A percentile compares a stretch with the other conserved stretches of the same genome.
Conservation (phyloP, 1,140 invertebrate species). For the Archivesica marissinica region DNA sequence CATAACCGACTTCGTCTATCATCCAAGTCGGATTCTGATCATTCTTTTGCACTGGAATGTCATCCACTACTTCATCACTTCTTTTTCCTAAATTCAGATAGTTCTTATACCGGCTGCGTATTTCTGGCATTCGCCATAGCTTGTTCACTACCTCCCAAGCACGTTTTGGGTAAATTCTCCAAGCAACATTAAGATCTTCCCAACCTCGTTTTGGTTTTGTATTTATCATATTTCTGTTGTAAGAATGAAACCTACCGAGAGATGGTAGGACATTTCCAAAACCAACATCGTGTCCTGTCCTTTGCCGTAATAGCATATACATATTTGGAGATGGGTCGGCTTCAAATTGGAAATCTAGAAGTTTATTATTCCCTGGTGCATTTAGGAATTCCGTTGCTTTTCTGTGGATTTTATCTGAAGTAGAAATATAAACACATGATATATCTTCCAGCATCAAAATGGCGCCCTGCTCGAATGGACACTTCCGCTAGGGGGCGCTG, state of each 20-base stretch:
- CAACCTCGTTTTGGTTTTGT: conserved; percentile 26
- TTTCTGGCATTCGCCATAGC: conserved; percentile 23
- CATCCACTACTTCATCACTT: conserved; percentile 19
- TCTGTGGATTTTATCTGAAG: too few species aligned
- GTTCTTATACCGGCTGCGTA: conserved; percentile 19
- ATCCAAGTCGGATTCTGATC: not conserved
- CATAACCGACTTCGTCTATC: conserved; percentile 41
- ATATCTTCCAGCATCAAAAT: too few species aligned
- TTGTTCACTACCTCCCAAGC: conserved; percentile 39
- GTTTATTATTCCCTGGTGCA: too few species aligned
- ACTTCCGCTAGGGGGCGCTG: too few species aligned
- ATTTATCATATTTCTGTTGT: not conserved
- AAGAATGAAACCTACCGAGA: not conserved
- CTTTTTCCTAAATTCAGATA: conserved; percentile 30
- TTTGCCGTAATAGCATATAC: too few species aligned
- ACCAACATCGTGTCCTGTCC: too few species aligned
- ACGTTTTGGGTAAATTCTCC: conserved; percentile 25
- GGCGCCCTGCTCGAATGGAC: too few species aligned
- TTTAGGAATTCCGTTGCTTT: too few species aligned
- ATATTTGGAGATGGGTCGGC: too few species aligned
- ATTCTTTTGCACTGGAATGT: conserved; percentile 40
- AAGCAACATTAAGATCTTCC: conserved; percentile 7
- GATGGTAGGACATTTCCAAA: too few species aligned
- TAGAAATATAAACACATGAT: too few species aligned
- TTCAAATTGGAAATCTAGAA: too few species aligned